Evolutionary conservation across 2,113 vertebrate species (phyloP).

Genomic region (Caretta caretta): DNA sequence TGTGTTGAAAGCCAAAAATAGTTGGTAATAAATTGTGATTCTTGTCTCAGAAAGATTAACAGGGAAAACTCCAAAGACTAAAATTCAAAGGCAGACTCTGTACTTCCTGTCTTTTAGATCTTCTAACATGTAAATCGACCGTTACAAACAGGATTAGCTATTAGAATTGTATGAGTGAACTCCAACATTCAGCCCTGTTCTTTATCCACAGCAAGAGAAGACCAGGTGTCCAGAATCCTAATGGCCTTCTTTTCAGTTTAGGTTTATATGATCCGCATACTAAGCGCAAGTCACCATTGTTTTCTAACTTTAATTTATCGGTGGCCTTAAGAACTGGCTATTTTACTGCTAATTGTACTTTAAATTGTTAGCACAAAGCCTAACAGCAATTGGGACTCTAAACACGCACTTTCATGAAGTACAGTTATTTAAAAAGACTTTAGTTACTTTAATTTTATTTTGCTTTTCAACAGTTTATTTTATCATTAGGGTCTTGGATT

Average conservation of each 20-base stretch:
- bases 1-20: constrained; percentile 62
- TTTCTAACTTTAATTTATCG: constrained; percentile 78
- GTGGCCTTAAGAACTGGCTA: constrained; percentile 74
- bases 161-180: constrained; percentile 77
- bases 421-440: background rate
- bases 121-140: constrained; percentile 85
- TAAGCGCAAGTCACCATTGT: constrained; percentile 80
- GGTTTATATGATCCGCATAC: constrained; percentile 78
- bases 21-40: constrained; percentile 60
- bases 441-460: background rate
- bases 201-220: constrained; percentile 69
- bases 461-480: background rate
- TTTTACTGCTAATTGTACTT: constrained; percentile 71
- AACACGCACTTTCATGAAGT: constrained; percentile 29
- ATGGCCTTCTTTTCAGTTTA: constrained; percentile 76
- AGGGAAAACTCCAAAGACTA: constrained; percentile 72
- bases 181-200: constrained; percentile 74
- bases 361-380: constrained; percentile 73
- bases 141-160: constrained; percentile 85
- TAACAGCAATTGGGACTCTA: constrained; percentile 48
- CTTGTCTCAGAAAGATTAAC: constrained; percentile 72
- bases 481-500: constrained; percentile 1
- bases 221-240: constrained; percentile 84
- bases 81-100: constrained; percentile 80
- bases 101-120: constrained; percentile 86